Conservation (phyloP, 92 coral and sea anemone species). For the Phenganax stokvisi region DNA sequence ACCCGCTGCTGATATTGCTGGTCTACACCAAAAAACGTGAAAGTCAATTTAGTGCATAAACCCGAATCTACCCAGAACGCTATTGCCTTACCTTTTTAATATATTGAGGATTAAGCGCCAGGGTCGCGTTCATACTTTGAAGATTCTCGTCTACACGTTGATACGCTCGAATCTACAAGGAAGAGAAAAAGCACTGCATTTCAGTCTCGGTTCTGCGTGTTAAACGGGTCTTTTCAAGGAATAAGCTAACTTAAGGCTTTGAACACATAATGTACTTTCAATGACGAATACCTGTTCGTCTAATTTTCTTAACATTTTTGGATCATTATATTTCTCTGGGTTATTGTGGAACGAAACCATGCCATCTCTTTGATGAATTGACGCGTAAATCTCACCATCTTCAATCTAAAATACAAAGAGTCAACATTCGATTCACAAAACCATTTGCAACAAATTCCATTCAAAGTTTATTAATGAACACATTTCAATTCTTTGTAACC, state of each 20-base stretch:
- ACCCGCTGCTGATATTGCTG: constrained; percentile 70
- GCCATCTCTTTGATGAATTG: constrained; percentile 91
- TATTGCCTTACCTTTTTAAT: constrained; percentile 71
- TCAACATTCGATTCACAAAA: background rate
- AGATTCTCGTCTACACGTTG: constrained; percentile 90
- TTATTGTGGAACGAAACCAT: constrained; percentile 96
- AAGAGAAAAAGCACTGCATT: background rate
- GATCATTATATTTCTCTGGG: constrained; percentile 94
- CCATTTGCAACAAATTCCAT: background rate
- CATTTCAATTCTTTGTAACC: too few species aligned
- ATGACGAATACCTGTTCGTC: constrained; percentile 66
- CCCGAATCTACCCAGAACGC: background rate
- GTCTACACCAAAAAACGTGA: constrained; percentile 51
- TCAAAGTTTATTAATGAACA: too few species aligned
- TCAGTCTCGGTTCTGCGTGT: too few species aligned
- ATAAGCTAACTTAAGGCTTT: too few species aligned
- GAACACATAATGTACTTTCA: background rate
- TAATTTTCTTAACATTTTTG: constrained; percentile 83
- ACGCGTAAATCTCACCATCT: constrained; percentile 94
- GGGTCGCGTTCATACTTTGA: constrained; percentile 83
- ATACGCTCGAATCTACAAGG: constrained; percentile 65
- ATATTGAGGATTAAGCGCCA: constrained; percentile 87
- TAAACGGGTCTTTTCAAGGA: too few species aligned
- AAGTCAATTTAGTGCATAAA: too few species aligned
- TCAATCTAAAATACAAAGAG: constrained; percentile 55